Base-by-base conservation (phyloP, 1,140 invertebrate genomes). In the Geopemphigus sp. region DNA sequence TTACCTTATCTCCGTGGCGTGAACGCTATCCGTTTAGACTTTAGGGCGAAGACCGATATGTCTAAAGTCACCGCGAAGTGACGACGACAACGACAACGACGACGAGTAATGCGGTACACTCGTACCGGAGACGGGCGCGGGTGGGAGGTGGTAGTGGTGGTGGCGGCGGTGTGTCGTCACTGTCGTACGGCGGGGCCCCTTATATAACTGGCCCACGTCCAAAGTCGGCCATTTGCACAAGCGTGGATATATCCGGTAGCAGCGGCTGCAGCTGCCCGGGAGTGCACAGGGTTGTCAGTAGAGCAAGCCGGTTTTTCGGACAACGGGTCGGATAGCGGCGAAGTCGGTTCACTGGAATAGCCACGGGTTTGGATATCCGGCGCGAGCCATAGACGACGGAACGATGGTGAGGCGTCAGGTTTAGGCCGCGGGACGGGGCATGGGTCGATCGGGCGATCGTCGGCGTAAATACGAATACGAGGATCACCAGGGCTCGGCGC, bases 121-220 rank as follows among this genome's bases (percentile, higher is more conserved):
- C 54, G 59, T 11, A 50, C 47, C 73, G 14, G 45, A 24, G 24
- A 53, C 47, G 68, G 14, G 39, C 6, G 57, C 39, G 74, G 74
- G 74, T 57, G 74, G 74, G 74, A 78, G 74, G 74, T 1, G 74
- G 73, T 14, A 22, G 64, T 8, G 66, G 66, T 14, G n/a, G 72
- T 11, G 73, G 74, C 45, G 50, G 57, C 74, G 45, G 74, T 78
- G 74, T 78, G 74, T 78, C 74, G 74, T 78, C 74, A 78, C 74
- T 78, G 57, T 61, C 74, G 68, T 72, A 22, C 68, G 68, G 68
- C 68, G 54, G 57, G 74, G 74, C 74, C 74, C 74, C 74, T 78
- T 78, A 78, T 24, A 78, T 78, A 78, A 78, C 74, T 78, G 74
- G 74, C 74, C 74, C 74, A 78, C 74, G 74, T 61, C 74, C 74